Evolutionary conservation across 1,140 invertebrate species (phyloP).

Genomic region (Hyposmocoma kahamanoa): DNA sequence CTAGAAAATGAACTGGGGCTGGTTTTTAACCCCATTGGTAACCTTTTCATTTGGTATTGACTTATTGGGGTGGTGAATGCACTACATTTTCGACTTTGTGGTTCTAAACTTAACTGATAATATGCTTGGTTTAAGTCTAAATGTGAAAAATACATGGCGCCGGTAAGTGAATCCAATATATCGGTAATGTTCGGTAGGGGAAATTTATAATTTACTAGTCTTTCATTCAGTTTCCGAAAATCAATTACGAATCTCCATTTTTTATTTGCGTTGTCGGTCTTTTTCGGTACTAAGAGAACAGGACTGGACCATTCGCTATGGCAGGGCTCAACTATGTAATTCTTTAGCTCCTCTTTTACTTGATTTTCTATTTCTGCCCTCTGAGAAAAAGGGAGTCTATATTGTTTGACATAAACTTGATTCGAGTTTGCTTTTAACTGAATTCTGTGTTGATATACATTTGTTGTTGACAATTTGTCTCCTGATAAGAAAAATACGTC

Average conservation of each 20-base stretch:
- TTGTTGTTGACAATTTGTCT: conserved; percentile 15
- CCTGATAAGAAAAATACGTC: conserved; percentile 20
- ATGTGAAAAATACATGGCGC: conserved; percentile 59
- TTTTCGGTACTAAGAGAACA: conserved; percentile 27
- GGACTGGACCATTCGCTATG: conserved; percentile 24
- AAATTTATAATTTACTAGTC: conserved; percentile 24
- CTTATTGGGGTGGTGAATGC: conserved; percentile 44
- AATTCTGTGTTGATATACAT: conserved; percentile 17
- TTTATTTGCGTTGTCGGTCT: conserved; percentile 18
- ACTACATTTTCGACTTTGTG: conserved; percentile 36
- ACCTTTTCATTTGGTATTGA: conserved; percentile 30
- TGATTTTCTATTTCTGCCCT: conserved; percentile 11
- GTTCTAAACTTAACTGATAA: conserved; percentile 37
- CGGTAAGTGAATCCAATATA: conserved; percentile 19
- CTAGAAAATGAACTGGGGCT: conserved; percentile 20
- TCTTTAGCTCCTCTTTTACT: conserved; percentile 17
- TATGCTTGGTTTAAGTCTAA: conserved; percentile 69
- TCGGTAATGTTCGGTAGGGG: conserved; percentile 25
- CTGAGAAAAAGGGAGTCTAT: conserved; percentile 17
- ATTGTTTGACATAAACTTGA: conserved; percentile 23
- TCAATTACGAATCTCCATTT: conserved; percentile 18
- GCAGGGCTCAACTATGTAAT: conserved; percentile 24
- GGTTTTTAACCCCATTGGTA: conserved; percentile 49
- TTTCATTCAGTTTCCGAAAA: conserved; percentile 16
- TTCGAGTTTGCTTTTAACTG: conserved; percentile 12